phyloP scores from a whole-genome alignment of 2,113 vertebrate species.

The Lagopus leucura region DNA sequence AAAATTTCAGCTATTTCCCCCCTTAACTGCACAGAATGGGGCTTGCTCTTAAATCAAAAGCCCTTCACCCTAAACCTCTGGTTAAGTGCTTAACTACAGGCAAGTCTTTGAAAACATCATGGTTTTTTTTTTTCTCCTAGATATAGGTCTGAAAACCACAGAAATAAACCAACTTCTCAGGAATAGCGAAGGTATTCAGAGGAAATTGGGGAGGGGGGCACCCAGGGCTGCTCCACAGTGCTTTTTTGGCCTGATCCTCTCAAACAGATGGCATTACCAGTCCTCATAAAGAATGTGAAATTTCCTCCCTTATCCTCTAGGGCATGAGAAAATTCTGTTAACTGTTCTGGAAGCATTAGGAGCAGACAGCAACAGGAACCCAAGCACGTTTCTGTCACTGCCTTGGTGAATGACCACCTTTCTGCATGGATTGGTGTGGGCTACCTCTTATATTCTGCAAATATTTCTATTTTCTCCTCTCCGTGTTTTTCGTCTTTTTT shows the following conservation, averaged over 20 bases:
- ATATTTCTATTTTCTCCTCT: conserved; percentile 1
- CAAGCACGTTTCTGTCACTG: conserved; percentile 21
- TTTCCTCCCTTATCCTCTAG: conserved; percentile 20
- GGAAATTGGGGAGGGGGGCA: background rate
- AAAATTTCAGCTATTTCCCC: conserved; percentile 70
- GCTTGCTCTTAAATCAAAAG: conserved; percentile 68
- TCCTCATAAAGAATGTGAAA: background rate
- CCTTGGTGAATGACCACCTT: background rate
- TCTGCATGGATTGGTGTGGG: background rate
- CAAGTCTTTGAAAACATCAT: conserved; percentile 52
- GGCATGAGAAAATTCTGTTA: background rate
- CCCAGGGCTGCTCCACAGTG: background rate
- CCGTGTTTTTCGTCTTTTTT: background rate
- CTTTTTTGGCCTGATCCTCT: background rate
- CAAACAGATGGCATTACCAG: conserved; percentile 37
- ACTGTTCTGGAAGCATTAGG: conserved; percentile 5
- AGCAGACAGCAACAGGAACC: conserved; percentile 19
- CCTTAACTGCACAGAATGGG: conserved; percentile 12
- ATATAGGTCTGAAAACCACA: conserved; percentile 42
- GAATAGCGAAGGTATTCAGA: conserved; percentile 10
- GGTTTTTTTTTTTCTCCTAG: background rate
- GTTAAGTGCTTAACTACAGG: conserved; percentile 42
- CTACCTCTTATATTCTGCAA: background rate
- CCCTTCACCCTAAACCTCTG: conserved; percentile 51
- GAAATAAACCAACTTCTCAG: background rate